Conservation (phyloP, 2,113 vertebrate genomes). For the Etheostoma spectabile region DNA sequence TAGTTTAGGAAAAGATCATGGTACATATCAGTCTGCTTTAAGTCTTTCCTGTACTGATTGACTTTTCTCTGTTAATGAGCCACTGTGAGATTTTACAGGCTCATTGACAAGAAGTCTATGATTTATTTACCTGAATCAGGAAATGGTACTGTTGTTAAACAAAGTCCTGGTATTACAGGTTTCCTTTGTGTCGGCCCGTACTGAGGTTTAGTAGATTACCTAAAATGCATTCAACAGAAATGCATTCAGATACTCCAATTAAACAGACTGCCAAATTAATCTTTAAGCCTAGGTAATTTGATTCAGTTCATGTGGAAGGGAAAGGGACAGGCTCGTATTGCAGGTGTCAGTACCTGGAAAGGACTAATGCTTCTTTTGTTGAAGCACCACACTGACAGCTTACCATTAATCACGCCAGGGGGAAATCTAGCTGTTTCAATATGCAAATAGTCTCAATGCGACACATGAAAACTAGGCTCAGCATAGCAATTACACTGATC, state of each 20-base stretch:
- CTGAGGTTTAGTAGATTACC: background rate
- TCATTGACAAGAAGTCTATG: constrained; percentile 24
- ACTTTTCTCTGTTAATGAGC: constrained; percentile 31
- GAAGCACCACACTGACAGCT: constrained; percentile 28
- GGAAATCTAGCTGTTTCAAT: constrained; percentile 56
- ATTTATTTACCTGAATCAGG: constrained; percentile 41
- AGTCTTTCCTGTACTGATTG: constrained; percentile 5
- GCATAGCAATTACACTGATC: constrained; percentile 57
- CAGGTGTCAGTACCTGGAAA: constrained; percentile 44
- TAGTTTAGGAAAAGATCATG: too few species aligned
- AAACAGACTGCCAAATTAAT: constrained; percentile 23
- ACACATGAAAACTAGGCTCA: constrained; percentile 50
- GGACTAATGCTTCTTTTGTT: constrained; percentile 41
- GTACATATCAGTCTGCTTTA: background rate
- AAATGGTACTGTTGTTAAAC: background rate
- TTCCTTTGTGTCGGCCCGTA: background rate
- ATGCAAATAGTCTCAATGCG: constrained; percentile 64
- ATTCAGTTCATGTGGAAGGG: background rate
- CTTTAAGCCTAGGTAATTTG: constrained; percentile 9
- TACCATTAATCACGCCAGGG: constrained; percentile 57
- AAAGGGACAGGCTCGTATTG: constrained; percentile 25
- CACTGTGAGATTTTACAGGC: constrained; percentile 7
- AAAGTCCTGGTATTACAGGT: background rate
- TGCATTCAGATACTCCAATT: constrained; percentile 6
- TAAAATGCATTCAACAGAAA: background rate